These are phyloP conservation scores for Saccopteryx leptura DNA, from an alignment of 2,113 vertebrate genomes.

Conservation along the genomic window DNA sequence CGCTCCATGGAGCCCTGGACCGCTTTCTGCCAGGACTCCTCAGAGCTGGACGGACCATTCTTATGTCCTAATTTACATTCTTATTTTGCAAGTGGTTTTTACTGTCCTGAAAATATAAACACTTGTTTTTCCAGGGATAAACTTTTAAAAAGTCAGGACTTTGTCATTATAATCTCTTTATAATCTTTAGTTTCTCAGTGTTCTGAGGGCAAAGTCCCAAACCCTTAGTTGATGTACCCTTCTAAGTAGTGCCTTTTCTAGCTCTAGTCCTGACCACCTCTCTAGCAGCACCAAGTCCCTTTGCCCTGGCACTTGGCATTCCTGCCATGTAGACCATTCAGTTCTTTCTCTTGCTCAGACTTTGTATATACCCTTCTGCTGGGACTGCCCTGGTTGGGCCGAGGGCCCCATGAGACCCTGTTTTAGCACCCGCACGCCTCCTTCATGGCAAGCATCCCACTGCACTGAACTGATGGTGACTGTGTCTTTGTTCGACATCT, in stretches of 20 bases:
- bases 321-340: background rate
- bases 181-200: background rate
- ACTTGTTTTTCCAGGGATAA: background rate
- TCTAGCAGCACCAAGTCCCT: accelerated
- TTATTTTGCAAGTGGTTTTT: background rate
- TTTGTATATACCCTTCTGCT: background rate
- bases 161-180: background rate
- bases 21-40: background rate
- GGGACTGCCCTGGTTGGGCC: background rate
- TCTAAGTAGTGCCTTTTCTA: background rate
- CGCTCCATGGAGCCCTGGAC: background rate
- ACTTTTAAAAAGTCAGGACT: background rate
- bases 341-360: background rate
- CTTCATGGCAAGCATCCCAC: accelerated
- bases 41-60: background rate
- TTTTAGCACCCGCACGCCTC: no score
- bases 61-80: background rate
- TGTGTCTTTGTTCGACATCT: background rate
- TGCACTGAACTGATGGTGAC: background rate
- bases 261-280: background rate
- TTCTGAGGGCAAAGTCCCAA: background rate
- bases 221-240: background rate
- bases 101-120: background rate
- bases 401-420: no score
- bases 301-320: background rate